phyloP scores from a whole-genome alignment of 1,140 invertebrate species.

The Ditylenchus dipsaci region DNA sequence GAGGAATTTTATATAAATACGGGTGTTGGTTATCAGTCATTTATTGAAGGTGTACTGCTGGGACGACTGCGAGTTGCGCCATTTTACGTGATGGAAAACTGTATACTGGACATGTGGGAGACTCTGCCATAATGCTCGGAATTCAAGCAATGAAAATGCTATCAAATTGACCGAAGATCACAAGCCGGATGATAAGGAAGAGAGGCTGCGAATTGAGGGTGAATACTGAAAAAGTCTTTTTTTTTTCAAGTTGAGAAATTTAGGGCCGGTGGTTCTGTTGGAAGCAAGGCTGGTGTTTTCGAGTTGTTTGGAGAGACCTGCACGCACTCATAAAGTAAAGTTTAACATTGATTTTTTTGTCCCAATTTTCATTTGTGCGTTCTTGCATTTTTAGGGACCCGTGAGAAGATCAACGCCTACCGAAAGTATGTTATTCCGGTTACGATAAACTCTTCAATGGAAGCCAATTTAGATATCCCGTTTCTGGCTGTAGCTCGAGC shows the following conservation, averaged over 20 bases:
- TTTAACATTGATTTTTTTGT: neutral
- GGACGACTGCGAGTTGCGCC: slow-evolving; percentile 24
- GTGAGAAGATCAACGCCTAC: slow-evolving; percentile 27
- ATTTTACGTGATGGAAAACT: slow-evolving; percentile 33
- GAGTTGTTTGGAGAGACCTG: slow-evolving; percentile 31
- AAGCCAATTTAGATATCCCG: slow-evolving; percentile 1
- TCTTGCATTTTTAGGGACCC: slow-evolving; percentile 6
- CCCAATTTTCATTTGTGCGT: neutral
- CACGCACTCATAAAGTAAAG: slow-evolving; percentile 22
- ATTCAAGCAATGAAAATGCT: neutral
- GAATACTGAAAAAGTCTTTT: neutral
- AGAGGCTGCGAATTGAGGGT: slow-evolving; percentile 28
- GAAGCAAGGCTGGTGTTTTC: slow-evolving; percentile 7
- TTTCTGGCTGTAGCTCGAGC: slow-evolving; percentile 30
- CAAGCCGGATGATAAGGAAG: slow-evolving; percentile 23
- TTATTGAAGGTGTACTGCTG: slow-evolving; percentile 21
- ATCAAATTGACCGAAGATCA: slow-evolving; percentile 31
- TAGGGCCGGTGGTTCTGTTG: slow-evolving; percentile 2
- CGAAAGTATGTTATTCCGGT: slow-evolving; percentile 10
- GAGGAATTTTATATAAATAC: neutral
- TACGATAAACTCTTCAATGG: too few species aligned
- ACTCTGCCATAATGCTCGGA: slow-evolving; percentile 24
- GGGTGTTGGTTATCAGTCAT: too few species aligned
- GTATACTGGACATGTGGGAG: slow-evolving; percentile 36
- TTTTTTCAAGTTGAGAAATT: neutral